Percentiles rank a stretch among this genome's conserved stretches.
Evolutionary conservation across 2,888 invertebrate genomes (phyloP).

Genomic region (Lepetodrilus schrolli): DNA sequence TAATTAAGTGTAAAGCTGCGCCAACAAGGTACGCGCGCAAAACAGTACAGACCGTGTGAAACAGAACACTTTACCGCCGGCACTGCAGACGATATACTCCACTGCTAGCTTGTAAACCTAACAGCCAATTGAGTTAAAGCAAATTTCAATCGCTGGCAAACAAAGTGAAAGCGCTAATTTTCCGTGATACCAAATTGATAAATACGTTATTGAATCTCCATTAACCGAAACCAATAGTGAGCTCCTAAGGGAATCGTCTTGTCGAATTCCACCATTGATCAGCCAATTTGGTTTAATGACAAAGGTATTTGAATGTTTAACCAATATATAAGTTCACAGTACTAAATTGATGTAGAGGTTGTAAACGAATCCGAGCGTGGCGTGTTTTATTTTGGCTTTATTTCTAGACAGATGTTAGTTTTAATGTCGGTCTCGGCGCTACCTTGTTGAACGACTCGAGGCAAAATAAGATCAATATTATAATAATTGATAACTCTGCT

Average conservation of each 20-base stretch:
- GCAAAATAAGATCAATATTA: slow-evolving; percentile 13
- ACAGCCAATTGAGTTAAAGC: too few relatives aligned
- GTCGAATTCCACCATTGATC: background rate
- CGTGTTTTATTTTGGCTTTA: slow-evolving; percentile 15
- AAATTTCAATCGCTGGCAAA: too few relatives aligned
- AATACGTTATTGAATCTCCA: too few relatives aligned
- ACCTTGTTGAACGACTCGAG: background rate
- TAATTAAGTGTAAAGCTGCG: too few relatives aligned
- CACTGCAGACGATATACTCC: too few relatives aligned
- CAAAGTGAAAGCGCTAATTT: too few relatives aligned
- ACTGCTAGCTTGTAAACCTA: too few relatives aligned
- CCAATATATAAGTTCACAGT: background rate
- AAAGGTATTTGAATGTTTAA: background rate
- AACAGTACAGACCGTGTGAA: too few relatives aligned
- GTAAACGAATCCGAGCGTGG: background rate
- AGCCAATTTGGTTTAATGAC: background rate
- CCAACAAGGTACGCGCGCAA: too few relatives aligned
- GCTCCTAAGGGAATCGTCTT: background rate
- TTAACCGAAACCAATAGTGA: too few relatives aligned
- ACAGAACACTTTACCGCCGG: too few relatives aligned
- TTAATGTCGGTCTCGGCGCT: background rate
- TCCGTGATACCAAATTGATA: background rate
- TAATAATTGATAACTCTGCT: background rate
- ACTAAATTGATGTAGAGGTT: background rate
- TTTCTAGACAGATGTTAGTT: slow-evolving; percentile 19